These are phyloP conservation scores for Poecilia wingei DNA, from an alignment of 2,797 vertebrate genomes.

Conservation along the genomic window DNA sequence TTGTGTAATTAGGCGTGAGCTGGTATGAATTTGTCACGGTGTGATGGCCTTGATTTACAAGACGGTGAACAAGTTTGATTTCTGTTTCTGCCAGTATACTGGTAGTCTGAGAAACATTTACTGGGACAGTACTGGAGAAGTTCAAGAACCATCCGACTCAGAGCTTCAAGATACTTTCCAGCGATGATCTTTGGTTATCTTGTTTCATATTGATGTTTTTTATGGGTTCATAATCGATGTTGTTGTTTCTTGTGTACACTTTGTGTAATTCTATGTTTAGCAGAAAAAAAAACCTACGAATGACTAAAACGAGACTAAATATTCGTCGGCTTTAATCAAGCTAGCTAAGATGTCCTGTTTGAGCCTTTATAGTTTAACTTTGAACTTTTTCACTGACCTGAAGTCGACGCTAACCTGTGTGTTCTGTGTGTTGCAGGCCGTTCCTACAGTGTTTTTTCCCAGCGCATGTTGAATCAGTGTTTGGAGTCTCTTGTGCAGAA, in stretches of 20 bases:
- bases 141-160: background rate
- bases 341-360: background rate
- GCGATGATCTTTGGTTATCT: background rate
- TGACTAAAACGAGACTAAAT: background rate
- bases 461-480: constrained; percentile 97
- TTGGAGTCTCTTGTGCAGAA: constrained; percentile 97
- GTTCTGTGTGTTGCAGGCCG: constrained; percentile 81
- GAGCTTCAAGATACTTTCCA: background rate
- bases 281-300: background rate
- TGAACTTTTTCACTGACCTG: background rate
- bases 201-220: background rate
- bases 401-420: background rate
- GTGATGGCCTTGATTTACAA: background rate
- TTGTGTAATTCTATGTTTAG: background rate
- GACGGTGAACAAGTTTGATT: too few species aligned
- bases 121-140: too few species aligned
- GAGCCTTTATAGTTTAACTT: background rate
- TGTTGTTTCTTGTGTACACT: background rate
- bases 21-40: background rate
- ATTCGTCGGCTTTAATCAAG: background rate
- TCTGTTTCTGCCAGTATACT: background rate
- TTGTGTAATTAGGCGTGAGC: background rate
- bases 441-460: constrained; percentile 94
- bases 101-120: background rate
- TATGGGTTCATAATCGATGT: background rate